Conservation (phyloP, 2,888 invertebrate genomes). For the Brassicogethes aeneus region DNA sequence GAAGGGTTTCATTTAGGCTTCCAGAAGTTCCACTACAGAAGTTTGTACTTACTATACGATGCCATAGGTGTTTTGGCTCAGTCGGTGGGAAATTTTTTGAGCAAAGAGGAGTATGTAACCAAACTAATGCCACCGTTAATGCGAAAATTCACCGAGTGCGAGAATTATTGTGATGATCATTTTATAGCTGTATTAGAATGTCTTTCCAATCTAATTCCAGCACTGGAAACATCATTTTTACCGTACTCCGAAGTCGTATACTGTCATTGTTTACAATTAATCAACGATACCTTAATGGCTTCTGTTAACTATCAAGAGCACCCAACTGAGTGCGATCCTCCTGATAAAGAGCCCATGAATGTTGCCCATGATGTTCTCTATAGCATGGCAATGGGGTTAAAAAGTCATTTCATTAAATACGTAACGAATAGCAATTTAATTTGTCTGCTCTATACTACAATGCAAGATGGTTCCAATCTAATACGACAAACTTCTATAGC, state of each 20-base stretch:
- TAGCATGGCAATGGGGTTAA: conserved; percentile 61
- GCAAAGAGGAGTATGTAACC: conserved; percentile 57
- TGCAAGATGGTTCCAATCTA: conserved; percentile 65
- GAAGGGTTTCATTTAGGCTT: conserved; percentile 67
- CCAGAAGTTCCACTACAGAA: conserved; percentile 57
- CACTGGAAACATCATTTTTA: conserved; percentile 61
- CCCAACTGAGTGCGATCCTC: conserved; percentile 57
- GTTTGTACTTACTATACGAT: conserved; percentile 65
- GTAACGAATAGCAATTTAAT: conserved; percentile 59
- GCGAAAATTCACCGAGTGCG: conserved; percentile 60
- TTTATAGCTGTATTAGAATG: conserved; percentile 67
- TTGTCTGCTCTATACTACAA: conserved; percentile 58
- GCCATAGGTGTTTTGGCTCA: conserved; percentile 69
- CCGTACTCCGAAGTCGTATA: conserved; percentile 67
- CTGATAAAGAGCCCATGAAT: conserved; percentile 64
- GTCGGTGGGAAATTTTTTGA: conserved; percentile 61
- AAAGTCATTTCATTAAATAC: conserved; percentile 56
- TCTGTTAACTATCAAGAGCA: conserved; percentile 51
- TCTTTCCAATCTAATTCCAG: conserved; percentile 65
- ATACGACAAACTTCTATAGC: conserved; percentile 70
- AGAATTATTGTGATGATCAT: conserved; percentile 61
- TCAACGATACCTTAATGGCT: conserved; percentile 59
- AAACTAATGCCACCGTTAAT: conserved; percentile 66
- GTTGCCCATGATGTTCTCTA: conserved; percentile 65
- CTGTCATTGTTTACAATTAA: conserved; percentile 56